phyloP scores from a whole-genome alignment of 2,797 vertebrate species.

The Melanotaenia nigrans region DNA sequence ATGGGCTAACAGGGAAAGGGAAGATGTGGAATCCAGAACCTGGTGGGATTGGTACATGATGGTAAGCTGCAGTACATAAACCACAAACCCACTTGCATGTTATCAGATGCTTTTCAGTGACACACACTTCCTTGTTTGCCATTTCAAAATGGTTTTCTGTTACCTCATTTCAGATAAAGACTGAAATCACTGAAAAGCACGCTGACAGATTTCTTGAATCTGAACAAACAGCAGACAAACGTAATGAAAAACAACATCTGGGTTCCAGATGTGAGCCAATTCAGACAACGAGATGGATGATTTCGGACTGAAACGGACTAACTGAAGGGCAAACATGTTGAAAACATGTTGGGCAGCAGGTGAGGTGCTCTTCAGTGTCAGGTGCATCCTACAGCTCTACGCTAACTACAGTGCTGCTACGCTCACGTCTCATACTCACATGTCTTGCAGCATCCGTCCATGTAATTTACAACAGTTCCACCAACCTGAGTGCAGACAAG shows the following conservation, averaged over 20 bases:
- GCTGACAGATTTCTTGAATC: conserved; percentile 40
- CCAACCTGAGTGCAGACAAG: conserved; percentile 82
- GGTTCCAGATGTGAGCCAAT: conserved; percentile 33
- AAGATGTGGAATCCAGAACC: conserved; percentile 84
- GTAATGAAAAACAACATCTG: conserved; percentile 30
- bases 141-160: neutral
- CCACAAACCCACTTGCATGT: conserved; percentile 66
- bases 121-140: neutral
- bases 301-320: conserved; percentile 46
- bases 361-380: conserved; percentile 64
- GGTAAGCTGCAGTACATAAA: conserved; percentile 81
- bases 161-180: neutral
- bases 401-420: conserved; percentile 59
- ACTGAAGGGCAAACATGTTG: conserved; percentile 73
- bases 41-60: conserved; percentile 84
- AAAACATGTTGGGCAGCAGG: conserved; percentile 65
- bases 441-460: conserved; percentile 97
- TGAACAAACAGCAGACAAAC: conserved; percentile 59
- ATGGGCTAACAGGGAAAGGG: conserved; percentile 90
- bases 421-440: conserved; percentile 87
- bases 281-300: conserved; percentile 26
- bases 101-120: conserved; percentile 74
- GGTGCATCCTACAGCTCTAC: conserved; percentile 68
- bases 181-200: conserved; percentile 69
- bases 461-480: conserved; percentile 91